A percentile compares a stretch with the other conserved stretches of the same genome.
Evolutionary conservation across 2,113 vertebrate genomes (phyloP).

Genomic region (Parus major): DNA sequence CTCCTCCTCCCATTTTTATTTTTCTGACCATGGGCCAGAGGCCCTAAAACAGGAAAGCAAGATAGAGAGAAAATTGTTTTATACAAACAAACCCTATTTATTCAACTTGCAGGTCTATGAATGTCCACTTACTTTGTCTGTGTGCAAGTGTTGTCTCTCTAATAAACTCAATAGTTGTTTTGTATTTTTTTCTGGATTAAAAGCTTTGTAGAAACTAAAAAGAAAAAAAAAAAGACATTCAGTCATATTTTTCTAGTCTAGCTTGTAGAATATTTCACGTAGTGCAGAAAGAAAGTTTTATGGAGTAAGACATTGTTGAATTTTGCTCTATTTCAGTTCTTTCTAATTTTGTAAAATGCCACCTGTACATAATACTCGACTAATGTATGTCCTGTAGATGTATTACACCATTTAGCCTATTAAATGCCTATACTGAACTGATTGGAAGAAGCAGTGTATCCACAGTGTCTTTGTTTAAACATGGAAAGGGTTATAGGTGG

Average conservation of each 20-base stretch:
- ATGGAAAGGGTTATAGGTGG: neutral
- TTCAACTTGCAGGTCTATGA: constrained; percentile 50
- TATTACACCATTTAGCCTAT: constrained; percentile 65
- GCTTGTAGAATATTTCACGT: constrained; percentile 69
- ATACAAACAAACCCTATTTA: constrained; percentile 50
- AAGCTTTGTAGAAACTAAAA: constrained; percentile 70
- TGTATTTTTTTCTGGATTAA: constrained; percentile 68
- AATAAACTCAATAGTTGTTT: constrained; percentile 61
- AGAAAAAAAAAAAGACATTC: constrained; percentile 46
- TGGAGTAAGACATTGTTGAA: constrained; percentile 63
- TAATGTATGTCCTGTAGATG: constrained; percentile 66
- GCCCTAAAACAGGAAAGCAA: constrained; percentile 32
- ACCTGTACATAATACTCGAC: constrained; percentile 62
- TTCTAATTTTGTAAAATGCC: constrained; percentile 68
- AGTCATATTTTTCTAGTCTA: constrained; percentile 72
- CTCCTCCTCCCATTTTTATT: constrained; percentile 49
- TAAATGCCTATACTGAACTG: constrained; percentile 63
- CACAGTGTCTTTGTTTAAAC: neutral
- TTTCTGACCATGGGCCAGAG: constrained; percentile 27
- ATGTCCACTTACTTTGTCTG: constrained; percentile 52
- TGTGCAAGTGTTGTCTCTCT: constrained; percentile 59
- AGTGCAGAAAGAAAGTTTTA: constrained; percentile 58
- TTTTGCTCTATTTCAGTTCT: constrained; percentile 68
- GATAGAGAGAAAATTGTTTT: constrained; percentile 50
- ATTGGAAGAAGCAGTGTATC: neutral